These are phyloP conservation scores for Neofelis nebulosa DNA, from an alignment of 2,113 vertebrate genomes.

Conservation along the genomic window DNA sequence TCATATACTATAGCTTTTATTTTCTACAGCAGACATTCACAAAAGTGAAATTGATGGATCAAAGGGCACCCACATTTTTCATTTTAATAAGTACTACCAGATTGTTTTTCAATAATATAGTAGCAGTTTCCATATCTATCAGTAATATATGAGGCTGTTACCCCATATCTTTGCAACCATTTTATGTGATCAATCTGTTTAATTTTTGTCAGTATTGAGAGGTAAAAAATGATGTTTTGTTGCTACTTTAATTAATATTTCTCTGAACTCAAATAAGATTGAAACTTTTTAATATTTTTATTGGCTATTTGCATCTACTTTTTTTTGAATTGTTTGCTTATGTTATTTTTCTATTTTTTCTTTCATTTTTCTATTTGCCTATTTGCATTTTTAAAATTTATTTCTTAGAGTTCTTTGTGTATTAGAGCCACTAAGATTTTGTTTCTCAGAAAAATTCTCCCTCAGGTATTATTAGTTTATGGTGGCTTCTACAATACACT, in stretches of 20 bases:
- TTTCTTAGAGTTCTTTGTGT: not conserved
- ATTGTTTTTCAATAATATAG: conserved; percentile 40
- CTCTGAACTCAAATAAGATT: not conserved
- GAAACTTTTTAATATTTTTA: conserved; percentile 5
- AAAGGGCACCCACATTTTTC: conserved; percentile 18
- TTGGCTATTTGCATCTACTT: not conserved
- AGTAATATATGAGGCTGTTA: not conserved
- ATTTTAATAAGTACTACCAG: conserved; percentile 42
- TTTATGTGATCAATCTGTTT: conserved; percentile 1
- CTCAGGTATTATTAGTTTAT: not conserved
- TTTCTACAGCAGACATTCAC: not conserved
- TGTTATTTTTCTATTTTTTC: not conserved
- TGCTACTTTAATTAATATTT: conserved; percentile 16
- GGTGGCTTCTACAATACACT: not conserved
- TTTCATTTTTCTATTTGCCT: not conserved
- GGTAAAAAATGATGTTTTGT: not conserved
- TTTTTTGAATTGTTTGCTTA: not conserved
- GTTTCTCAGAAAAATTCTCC: not conserved
- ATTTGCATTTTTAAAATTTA: not conserved
- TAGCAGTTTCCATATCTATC: not conserved
- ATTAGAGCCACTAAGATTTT: not conserved
- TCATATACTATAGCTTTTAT: not conserved
- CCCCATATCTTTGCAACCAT: not conserved
- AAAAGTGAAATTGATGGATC: conserved; percentile 6
- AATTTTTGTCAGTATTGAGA: conserved; percentile 23